Base-by-base conservation (phyloP, 1,140 invertebrate genomes). In the Pogonognathellus flavescens region DNA sequence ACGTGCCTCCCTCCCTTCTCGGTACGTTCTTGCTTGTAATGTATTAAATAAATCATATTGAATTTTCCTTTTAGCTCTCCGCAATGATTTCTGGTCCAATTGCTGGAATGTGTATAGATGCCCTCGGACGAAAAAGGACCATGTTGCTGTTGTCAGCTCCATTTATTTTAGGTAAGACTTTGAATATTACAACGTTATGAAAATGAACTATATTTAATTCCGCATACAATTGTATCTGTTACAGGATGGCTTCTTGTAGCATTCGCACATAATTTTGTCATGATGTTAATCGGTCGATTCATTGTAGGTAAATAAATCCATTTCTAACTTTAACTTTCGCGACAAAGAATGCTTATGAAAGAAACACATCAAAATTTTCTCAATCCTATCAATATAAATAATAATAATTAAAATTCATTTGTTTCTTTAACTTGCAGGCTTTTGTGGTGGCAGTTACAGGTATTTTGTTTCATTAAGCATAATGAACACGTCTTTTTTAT, bases 71-170 rank as follows among this genome's bases (percentile, higher is more conserved):
- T 18, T 50, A 85, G 13, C 89, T 96, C 0, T 95, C 95, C 62
- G 95, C 95, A 0, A 92, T 96, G 31, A 87, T 94, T 6, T 93
- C 94, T 4, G 95, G 95, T 0, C 90, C 96, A 0, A 93, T 95
- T 0, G 93, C 94, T 0, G 95, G 95, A 60, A 91, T 94, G 41
- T 91, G 90, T 94, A 90, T 95, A 0, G 95, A 97, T 88, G 89
- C 92, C 1, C 91, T 96, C 86, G 96, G 96, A n/a, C 91, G 96
- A 53, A 96, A 95, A 89, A 91, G 91, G 60, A 93, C 95, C 0
- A 94, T 97, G 92, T 88, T 96, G 18, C 86, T 94, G 0, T 91
- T 95, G 0, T 92, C 94, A 0, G 16, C 95, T 11, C 95, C 95
- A 0, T 95, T 95, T 89, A 92, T 94, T 0, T 66, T 94, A 25